A percentile compares a stretch with the other conserved stretches of the same genome.
Evolutionary conservation across 2,113 vertebrate genomes (phyloP).

Genomic region (Alosa alosa): DNA sequence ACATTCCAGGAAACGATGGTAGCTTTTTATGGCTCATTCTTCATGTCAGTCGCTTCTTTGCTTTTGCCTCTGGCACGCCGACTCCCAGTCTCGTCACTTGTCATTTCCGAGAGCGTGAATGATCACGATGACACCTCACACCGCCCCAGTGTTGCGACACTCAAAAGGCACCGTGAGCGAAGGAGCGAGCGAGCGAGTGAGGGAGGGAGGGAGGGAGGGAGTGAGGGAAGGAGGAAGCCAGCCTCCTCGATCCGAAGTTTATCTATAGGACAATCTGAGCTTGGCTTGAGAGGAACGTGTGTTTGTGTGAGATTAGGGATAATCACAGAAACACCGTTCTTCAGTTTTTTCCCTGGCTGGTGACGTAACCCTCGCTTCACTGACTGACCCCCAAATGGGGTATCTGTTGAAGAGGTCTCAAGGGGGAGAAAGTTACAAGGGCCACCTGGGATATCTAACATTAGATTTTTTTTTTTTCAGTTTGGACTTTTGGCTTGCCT

Average conservation of each 20-base stretch:
- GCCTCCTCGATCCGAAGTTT: background rate
- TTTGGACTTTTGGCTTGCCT: background rate
- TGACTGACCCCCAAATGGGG: background rate
- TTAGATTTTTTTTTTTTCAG: background rate
- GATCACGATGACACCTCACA: background rate
- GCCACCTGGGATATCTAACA: constrained; percentile 8
- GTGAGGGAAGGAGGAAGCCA: too few relatives aligned
- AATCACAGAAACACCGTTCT: background rate
- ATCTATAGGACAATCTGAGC: background rate
- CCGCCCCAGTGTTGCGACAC: background rate
- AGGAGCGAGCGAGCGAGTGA: too few relatives aligned
- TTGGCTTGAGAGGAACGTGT: background rate
- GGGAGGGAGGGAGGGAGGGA: too few relatives aligned
- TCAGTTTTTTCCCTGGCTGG: background rate
- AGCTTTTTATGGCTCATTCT: background rate
- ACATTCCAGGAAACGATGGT: background rate
- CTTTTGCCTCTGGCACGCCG: background rate
- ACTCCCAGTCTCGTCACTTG: background rate
- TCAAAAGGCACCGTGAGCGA: background rate
- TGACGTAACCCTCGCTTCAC: background rate
- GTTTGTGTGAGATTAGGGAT: background rate
- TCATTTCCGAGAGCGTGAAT: background rate
- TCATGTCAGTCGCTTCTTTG: background rate
- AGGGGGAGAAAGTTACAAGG: background rate
- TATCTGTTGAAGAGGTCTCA: background rate